A percentile compares a stretch with the other conserved stretches of the same genome.
Conservation (phyloP, 2,113 vertebrate species). For the Neofelis nebulosa region DNA sequence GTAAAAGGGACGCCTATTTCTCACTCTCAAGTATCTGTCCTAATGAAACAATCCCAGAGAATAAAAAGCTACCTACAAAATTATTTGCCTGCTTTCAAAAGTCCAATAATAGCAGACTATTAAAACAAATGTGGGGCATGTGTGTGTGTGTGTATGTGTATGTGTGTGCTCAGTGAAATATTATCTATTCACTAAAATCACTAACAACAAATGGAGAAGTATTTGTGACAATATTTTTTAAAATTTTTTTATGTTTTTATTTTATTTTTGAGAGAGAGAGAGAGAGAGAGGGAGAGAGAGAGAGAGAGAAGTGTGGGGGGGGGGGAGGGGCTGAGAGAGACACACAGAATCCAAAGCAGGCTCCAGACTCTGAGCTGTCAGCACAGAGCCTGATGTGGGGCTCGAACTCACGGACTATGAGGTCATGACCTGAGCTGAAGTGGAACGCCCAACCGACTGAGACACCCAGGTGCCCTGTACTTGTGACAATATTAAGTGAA, state of each 20-base stretch:
- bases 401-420: no score
- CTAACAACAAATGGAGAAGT: not conserved
- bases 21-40: not conserved
- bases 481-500: not conserved
- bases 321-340: no score
- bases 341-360: no score
- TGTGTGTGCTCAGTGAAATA: not conserved
- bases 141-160: not conserved
- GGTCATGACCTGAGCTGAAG: no score
- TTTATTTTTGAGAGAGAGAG: no score
- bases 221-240: not conserved
- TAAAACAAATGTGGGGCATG: not conserved
- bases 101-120: not conserved
- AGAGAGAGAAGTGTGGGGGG: no score
- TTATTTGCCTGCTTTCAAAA: not conserved
- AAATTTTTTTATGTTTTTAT: no score
- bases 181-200: constrained; percentile 5
- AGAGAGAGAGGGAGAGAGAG: no score
- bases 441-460: no score
- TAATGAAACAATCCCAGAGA: constrained; percentile 16
- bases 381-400: no score
- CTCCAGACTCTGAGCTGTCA: no score
- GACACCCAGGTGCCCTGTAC: no score
- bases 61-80: not conserved
- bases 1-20: not conserved